Evolutionary conservation across 2,888 invertebrate genomes (phyloP).

Genomic region (Andrena bucephala): DNA sequence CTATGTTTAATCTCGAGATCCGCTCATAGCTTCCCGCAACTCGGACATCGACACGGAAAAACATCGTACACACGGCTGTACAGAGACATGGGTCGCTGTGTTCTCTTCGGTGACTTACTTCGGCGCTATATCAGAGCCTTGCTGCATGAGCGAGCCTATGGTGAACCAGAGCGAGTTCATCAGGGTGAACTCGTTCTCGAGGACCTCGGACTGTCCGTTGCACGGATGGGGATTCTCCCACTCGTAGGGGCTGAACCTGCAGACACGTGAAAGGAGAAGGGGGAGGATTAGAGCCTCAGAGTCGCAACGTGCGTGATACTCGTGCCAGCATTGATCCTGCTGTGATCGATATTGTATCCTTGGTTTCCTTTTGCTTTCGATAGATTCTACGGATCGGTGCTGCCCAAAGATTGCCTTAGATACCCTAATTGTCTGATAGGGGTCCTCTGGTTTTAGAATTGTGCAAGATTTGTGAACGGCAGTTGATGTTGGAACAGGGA

Average conservation of each 20-base stretch:
- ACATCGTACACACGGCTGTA: slow-evolving; percentile 22
- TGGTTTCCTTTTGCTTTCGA: background rate
- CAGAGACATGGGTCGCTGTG: slow-evolving; percentile 30
- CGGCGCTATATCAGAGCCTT: slow-evolving; percentile 96
- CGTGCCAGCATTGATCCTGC: background rate
- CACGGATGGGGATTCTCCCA: slow-evolving; percentile 96
- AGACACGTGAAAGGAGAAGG: slow-evolving; percentile 83
- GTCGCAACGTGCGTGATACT: slow-evolving; percentile 34
- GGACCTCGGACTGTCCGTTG: slow-evolving; percentile 93
- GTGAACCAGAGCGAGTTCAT: slow-evolving; percentile 98
- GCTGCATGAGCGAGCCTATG: slow-evolving; percentile 96
- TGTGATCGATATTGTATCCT: background rate
- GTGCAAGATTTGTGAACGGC: too few relatives aligned
- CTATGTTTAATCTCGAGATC: slow-evolving; percentile 1
- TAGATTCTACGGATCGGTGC: background rate
- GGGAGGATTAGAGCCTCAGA: slow-evolving; percentile 77
- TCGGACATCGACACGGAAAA: background rate
- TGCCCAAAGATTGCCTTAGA: too few relatives aligned
- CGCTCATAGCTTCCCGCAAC: background rate
- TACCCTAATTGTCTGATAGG: too few relatives aligned
- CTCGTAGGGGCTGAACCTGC: slow-evolving; percentile 96
- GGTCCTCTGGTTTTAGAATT: too few relatives aligned
- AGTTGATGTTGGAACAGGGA: too few relatives aligned
- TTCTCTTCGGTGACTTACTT: slow-evolving; percentile 88
- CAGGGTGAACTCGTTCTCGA: slow-evolving; percentile 96